Percentiles rank a stretch among this genome's conserved stretches.
Evolutionary conservation across 1,140 invertebrate species (phyloP).

Genomic region (Rhagoletis pomonella): DNA sequence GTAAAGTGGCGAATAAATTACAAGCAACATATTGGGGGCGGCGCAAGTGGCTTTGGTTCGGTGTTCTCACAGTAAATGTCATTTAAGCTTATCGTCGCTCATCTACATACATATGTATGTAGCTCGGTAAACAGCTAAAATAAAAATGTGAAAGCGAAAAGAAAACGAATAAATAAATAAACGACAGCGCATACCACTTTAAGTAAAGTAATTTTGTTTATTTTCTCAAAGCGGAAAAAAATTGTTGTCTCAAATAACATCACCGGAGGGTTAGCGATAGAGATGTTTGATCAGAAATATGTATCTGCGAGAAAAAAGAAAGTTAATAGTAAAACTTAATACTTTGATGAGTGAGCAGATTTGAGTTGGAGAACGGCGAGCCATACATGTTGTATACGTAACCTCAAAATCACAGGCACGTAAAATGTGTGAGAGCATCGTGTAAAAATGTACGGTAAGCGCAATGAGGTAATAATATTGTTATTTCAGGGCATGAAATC

Average conservation of each 20-base stretch:
- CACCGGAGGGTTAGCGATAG: no score
- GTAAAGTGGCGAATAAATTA: conserved; percentile 4
- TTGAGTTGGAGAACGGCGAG: neutral
- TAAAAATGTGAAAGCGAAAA: neutral
- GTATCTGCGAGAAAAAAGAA: neutral
- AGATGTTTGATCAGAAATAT: no score
- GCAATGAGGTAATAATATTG: neutral
- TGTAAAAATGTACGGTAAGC: neutral
- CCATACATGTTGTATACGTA: neutral
- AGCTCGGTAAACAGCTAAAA: neutral
- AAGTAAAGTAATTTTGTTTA: conserved; percentile 35
- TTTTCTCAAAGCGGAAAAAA: neutral
- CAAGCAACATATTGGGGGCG: conserved; percentile 5
- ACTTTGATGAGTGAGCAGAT: conserved; percentile 19
- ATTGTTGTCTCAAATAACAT: no score
- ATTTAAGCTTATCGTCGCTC: conserved; percentile 43
- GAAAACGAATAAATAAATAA: conserved; percentile 17
- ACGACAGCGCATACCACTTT: conserved; percentile 24
- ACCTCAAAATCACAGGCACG: neutral
- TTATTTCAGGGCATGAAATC: conserved; percentile 2
- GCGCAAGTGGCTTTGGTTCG: neutral
- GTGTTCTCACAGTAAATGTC: neutral
- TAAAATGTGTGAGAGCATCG: neutral
- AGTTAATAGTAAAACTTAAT: conserved; percentile 32
- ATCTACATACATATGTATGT: neutral